A percentile compares a stretch with the other conserved stretches of the same genome.
Evolutionary conservation across 2,888 invertebrate species (phyloP).

Genomic region (Pediacus dermestoides): DNA sequence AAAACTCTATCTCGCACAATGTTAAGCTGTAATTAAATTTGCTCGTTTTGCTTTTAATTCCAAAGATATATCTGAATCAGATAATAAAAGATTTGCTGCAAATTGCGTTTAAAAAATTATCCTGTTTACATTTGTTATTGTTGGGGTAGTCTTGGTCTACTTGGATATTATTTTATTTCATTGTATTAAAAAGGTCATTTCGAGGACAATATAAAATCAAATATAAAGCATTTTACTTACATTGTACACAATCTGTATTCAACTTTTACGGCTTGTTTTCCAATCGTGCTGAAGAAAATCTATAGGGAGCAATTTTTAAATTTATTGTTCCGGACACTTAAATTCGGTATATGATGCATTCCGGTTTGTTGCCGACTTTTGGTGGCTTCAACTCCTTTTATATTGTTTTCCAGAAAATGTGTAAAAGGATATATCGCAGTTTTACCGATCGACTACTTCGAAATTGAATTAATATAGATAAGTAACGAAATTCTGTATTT

Average conservation of each 20-base stretch:
- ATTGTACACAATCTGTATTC: slow-evolving; percentile 34
- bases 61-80: slow-evolving; percentile 1
- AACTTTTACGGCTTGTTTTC: slow-evolving; percentile 33
- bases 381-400: slow-evolving; percentile 3
- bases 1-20: slow-evolving; percentile 6
- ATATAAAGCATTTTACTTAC: slow-evolving; percentile 25
- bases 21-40: slow-evolving; percentile 17
- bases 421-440: too few species aligned
- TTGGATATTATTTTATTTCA: slow-evolving; percentile 12
- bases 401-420: too few species aligned
- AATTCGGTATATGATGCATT: slow-evolving; percentile 5
- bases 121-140: too few species aligned
- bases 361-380: too few species aligned
- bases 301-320: slow-evolving; percentile 28
- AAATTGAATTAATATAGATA: too few species aligned
- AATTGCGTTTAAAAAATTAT: slow-evolving; percentile 1
- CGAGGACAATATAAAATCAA: slow-evolving; percentile 22
- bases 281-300: slow-evolving; percentile 25
- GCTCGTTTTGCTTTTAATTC: slow-evolving; percentile 12
- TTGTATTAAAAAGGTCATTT: slow-evolving; percentile 13
- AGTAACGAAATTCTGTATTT: too few species aligned
- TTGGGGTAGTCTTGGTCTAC: too few species aligned
- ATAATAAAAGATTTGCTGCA: slow-evolving; percentile 7
- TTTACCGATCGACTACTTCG: too few species aligned
- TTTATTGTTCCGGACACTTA: slow-evolving; percentile 25